Base-by-base conservation (phyloP, 2,888 invertebrate genomes). In the Amorpha juglandis region DNA sequence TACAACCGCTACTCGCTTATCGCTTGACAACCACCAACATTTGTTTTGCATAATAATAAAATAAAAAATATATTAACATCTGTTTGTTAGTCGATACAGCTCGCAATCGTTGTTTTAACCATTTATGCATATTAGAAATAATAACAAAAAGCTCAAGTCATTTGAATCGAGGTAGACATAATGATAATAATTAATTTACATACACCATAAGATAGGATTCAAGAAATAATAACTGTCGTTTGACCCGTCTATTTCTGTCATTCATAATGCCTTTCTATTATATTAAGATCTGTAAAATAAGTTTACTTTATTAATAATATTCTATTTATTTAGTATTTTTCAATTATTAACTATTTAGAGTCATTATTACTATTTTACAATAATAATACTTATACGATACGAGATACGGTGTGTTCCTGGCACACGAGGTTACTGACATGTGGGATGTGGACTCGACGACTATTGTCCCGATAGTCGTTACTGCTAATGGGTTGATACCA, bases 51-150 rank as follows among this genome's bases (percentile, higher is more conserved):
- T 73, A 72, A 72, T 69, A 72, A 72, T 70, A 74, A 73, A 75
- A 73, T 68, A 71, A 70, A 70, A 72, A 76, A 67, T 67, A 58
- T 69, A 70, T 71, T 67, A 67, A 67, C 74, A 75, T 76, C 77
- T 77, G 72, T 76, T 77, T 74, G 73, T 71, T 74, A 72, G 72
- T 76, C 69, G 69, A 70, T 73, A 69, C 67, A 63, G 73, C 71
- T 68, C 71, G 64, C 66, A 68, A 69, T 68, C 45, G 70, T 65
- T 63, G 69, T 72, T 74, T 68, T 70, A 62, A 55, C 69, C 74
- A 74, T 71, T 75, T 73, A 73, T 69, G 69, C 65, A 68, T 69
- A 66, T 71, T 69, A 51, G 68, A 67, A 74, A 69, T 69, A 67
- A 52, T 8, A 48, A 48, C 48, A 65, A 65, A 58, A 65, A 65